phyloP scores from a whole-genome alignment of 2,113 vertebrate species.

The Bostrychus sinensis region DNA sequence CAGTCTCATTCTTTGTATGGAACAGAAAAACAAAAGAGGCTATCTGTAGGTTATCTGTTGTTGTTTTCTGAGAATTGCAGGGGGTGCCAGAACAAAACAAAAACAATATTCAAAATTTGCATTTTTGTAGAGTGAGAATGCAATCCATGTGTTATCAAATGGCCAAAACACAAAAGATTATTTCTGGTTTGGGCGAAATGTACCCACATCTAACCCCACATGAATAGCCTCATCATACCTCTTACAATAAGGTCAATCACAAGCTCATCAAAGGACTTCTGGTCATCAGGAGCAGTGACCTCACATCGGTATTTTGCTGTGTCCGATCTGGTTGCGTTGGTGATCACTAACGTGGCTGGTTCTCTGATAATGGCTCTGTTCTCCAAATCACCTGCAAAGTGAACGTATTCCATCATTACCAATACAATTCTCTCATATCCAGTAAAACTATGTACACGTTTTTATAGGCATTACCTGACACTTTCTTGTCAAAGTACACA shows the following conservation, averaged over 20 bases:
- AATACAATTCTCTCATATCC: not conserved
- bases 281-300: conserved; percentile 87
- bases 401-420: not conserved
- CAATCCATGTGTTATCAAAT: no score
- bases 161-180: no score
- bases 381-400: conserved; percentile 83
- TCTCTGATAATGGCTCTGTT: conserved; percentile 86
- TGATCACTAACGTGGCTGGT: conserved; percentile 87
- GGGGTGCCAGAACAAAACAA: no score
- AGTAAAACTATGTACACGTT: not conserved
- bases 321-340: conserved; percentile 89
- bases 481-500: conserved; percentile 87
- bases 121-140: no score
- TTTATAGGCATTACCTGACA: conserved; percentile 82
- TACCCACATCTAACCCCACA: no score
- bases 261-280: conserved; percentile 90
- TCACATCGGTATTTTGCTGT: conserved; percentile 93
- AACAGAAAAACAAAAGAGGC: no score
- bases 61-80: no score
- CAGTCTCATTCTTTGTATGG: no score
- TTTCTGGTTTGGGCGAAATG: no score
- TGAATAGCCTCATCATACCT: conserved; percentile 73
- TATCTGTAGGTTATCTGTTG: no score
- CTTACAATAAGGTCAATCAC: conserved; percentile 88
- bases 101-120: no score